phyloP scores from a whole-genome alignment of 2,888 invertebrate species.

The Ectemnius lituratus region DNA sequence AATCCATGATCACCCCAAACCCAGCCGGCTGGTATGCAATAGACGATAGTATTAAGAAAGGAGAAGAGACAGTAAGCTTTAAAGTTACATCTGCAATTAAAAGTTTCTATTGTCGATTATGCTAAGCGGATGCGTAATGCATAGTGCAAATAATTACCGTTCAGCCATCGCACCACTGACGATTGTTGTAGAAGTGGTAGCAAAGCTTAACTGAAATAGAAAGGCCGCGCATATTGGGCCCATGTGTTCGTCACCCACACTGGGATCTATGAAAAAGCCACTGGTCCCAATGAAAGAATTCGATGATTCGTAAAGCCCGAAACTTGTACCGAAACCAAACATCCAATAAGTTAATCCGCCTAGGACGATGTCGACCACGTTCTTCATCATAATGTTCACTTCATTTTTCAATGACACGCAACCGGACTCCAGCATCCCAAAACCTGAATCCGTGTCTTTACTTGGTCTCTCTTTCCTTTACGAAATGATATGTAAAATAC shows the following conservation, averaged over 20 bases:
- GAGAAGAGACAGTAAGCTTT: slow-evolving; percentile 95
- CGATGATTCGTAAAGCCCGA: slow-evolving; percentile 85
- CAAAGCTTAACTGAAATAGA: slow-evolving; percentile 93
- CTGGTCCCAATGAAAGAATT: slow-evolving; percentile 92
- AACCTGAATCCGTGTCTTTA: slow-evolving; percentile 81
- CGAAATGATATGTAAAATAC: slow-evolving; percentile 75
- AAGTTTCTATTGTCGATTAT: neutral
- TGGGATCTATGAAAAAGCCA: slow-evolving; percentile 87
- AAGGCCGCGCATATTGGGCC: slow-evolving; percentile 93
- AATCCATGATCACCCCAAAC: slow-evolving; percentile 95
- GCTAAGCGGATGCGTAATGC: neutral
- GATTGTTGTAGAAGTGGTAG: slow-evolving; percentile 94
- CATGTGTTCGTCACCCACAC: slow-evolving; percentile 86
- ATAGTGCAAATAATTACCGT: slow-evolving; percentile 80
- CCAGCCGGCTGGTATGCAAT: slow-evolving; percentile 96
- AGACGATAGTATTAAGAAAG: slow-evolving; percentile 91
- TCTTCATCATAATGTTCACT: slow-evolving; percentile 99
- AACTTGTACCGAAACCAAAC: slow-evolving; percentile 95
- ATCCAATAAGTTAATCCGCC: slow-evolving; percentile 97
- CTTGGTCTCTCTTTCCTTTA: too few species aligned
- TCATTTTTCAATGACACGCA: slow-evolving; percentile 96
- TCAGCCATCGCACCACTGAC: slow-evolving; percentile 98
- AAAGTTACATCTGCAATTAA: slow-evolving; percentile 86
- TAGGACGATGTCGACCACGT: slow-evolving; percentile 93
- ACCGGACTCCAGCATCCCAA: slow-evolving; percentile 95